Evolutionary conservation across 2,113 vertebrate genomes (phyloP), one percentile per base, ranked within the genome.

Genomic region (Tapirus terrestris): DNA sequence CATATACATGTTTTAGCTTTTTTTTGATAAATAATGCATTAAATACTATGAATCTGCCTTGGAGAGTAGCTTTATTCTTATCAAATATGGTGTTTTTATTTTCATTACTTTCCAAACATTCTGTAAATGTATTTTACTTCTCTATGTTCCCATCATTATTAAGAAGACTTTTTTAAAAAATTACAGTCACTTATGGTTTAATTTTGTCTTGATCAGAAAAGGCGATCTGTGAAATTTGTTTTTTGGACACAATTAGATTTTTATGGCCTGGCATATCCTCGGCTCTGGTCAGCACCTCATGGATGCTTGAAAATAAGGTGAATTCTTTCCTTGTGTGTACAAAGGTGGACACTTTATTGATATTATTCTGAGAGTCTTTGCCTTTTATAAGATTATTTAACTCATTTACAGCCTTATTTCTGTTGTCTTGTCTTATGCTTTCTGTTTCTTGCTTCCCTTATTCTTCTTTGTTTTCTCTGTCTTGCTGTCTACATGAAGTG

Each of bases 51-150:
- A 36, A 3, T 80, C 75, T 77, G 27, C n/a, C 88, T 86, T 23
- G 61, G 39, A 73, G 21, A 73, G 68, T 10, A 80, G 25, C 77
- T 88, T 75, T 72, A 8, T 27, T 72, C 58, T 68, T 51, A n/a
- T 3, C 53, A 29, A 25, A 8, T 13, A 29, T 0, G 8, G 14
- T 7, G 10, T 17, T 73, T 87, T 87, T 27, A 83, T 72, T 73
- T 80, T 85, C 80, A 67, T 79, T 67, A 75, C 29, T 68, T 88
- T 84, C 58, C 51, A 79, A 89, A 39, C 89, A 48, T 36, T 70
- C 63, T 70, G 7, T 45, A 39, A 27, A 48, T 65, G 11, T 18
- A 65, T 36, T 90, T 70, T 77, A 27, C n/a, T 45, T 48, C 17
- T 88, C 21, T 13, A 5, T 23, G 36, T 29, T 70, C 51, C 21